phyloP scores from a whole-genome alignment of 1,140 invertebrate species.

The Atta colombica region DNA sequence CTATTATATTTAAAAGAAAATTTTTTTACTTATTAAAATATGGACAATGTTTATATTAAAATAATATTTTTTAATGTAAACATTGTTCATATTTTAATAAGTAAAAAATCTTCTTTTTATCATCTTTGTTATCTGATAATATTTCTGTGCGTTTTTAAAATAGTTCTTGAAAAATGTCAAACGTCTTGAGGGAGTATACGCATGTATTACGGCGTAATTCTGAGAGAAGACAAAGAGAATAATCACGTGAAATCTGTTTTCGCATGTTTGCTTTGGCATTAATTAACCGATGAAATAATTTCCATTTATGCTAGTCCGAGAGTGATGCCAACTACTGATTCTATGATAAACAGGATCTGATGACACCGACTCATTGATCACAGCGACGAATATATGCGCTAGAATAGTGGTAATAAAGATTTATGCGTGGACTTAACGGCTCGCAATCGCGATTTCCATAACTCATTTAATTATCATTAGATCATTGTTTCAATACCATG shows the following conservation, averaged over 20 bases:
- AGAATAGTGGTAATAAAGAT: conserved; percentile 66
- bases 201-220: not conserved
- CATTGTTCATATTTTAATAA: not conserved
- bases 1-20: not conserved
- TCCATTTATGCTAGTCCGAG: conserved; percentile 6
- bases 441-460: conserved; percentile 19
- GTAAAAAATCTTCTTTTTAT: not conserved
- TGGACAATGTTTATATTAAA: not conserved
- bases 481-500: not conserved
- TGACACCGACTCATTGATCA: conserved; percentile 63
- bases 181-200: not conserved
- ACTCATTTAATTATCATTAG: conserved; percentile 46
- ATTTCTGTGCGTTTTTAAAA: not conserved
- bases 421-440: conserved; percentile 50
- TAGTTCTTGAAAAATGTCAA: not conserved
- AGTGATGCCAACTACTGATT: conserved; percentile 32
- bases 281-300: conserved; percentile 59
- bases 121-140: not conserved
- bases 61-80: not conserved
- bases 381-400: conserved; percentile 10
- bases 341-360: conserved; percentile 33
- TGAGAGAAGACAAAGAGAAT: conserved; percentile 41
- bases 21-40: no score
- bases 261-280: not conserved
- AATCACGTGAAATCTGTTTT: conserved; percentile 48